Conservation (phyloP, 2,888 invertebrate genomes). For the Agrotis segetum region DNA sequence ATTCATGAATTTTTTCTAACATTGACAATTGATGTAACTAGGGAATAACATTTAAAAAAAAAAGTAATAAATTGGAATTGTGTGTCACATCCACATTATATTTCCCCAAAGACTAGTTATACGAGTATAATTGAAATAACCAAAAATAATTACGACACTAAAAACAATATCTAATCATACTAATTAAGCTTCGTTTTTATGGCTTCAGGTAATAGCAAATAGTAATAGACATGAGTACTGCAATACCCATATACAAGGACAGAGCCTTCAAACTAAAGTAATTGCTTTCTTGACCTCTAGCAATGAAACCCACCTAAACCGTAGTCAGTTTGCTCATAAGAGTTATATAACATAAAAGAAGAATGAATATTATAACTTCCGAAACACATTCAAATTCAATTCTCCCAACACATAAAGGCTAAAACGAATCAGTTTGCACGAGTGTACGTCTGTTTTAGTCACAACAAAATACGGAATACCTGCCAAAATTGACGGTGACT, state of each 20-base stretch:
- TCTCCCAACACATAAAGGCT: conserved; percentile 26
- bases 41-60: conserved; percentile 23
- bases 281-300: conserved; percentile 9
- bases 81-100: conserved; percentile 9
- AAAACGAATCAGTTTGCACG: conserved; percentile 36
- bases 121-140: neutral
- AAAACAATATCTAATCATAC: neutral
- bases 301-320: conserved; percentile 9
- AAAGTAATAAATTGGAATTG: neutral
- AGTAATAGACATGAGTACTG: neutral
- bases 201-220: neutral
- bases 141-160: conserved; percentile 9
- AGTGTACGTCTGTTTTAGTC: conserved; percentile 37
- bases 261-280: conserved; percentile 7
- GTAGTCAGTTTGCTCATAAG: neutral
- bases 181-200: neutral
- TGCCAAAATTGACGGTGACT: conserved; percentile 50
- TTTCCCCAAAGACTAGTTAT: conserved; percentile 23
- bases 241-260: neutral
- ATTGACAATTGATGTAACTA: neutral
- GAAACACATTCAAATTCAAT: conserved; percentile 18
- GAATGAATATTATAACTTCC: neutral
- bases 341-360: conserved; percentile 34
- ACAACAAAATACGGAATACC: conserved; percentile 36
- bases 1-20: neutral